phyloP scores from a whole-genome alignment of 2,888 invertebrate species.

The Amiota minor region DNA sequence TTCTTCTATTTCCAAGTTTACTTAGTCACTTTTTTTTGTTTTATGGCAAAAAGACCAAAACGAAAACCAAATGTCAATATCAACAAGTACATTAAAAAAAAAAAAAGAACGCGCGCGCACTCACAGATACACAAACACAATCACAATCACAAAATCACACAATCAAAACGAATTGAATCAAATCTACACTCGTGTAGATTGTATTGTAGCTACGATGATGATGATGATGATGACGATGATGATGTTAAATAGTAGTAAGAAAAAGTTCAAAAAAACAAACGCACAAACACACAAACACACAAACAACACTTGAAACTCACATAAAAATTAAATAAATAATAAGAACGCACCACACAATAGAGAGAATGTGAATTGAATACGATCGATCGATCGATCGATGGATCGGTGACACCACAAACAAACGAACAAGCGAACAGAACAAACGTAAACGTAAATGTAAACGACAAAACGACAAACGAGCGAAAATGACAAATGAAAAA shows the following conservation, averaged over 20 bases:
- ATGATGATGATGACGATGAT: no score
- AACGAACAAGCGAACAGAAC: neutral
- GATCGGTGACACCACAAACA: conserved; percentile 1
- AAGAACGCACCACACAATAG: no score
- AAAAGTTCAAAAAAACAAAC: conserved; percentile 16
- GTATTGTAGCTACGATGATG: no score
- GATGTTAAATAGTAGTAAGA: no score
- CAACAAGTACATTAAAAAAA: no score
- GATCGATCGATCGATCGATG: no score
- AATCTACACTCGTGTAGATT: no score
- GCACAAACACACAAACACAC: conserved; percentile 8
- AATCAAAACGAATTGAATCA: no score
- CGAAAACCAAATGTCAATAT: conserved; percentile 32
- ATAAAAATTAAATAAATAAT: no score
- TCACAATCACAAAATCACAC: no score
- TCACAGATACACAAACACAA: conserved; percentile 16
- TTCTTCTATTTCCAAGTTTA: no score
- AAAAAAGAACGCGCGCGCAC: conserved; percentile 39
- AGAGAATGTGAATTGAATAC: no score
- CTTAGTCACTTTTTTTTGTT: neutral
- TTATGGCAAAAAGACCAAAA: conserved; percentile 49
- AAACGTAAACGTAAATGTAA: neutral
- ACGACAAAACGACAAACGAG: neutral
- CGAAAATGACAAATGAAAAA: neutral
- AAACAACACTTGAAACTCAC: neutral